These are phyloP conservation scores for Leptodactylus fuscus DNA, from an alignment of 2,113 vertebrate genomes.

Conservation along the genomic window DNA sequence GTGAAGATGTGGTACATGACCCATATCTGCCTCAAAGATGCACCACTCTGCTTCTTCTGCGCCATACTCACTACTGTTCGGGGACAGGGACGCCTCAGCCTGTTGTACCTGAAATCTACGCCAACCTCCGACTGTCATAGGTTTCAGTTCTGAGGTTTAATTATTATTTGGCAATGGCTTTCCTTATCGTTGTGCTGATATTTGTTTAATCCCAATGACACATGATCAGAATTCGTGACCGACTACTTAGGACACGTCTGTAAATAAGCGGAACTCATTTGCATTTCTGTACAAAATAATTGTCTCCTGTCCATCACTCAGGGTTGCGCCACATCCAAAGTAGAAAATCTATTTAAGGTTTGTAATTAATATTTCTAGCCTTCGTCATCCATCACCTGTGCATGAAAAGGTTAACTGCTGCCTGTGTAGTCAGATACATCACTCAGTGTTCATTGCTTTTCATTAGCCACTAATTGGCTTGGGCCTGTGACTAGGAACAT, in stretches of 20 bases:
- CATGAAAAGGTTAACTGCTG: slow-evolving; percentile 3
- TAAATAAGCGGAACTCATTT: not conserved
- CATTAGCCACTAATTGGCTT: slow-evolving; percentile 37
- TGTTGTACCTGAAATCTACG: too few species aligned
- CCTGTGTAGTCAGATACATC: not conserved
- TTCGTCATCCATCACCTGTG: not conserved
- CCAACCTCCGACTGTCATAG: too few species aligned
- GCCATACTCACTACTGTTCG: too few species aligned
- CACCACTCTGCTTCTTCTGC: too few species aligned
- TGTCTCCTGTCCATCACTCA: not conserved
- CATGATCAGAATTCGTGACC: too few species aligned
- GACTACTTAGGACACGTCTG: not conserved
- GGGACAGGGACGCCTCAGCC: too few species aligned
- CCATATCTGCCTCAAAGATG: too few species aligned
- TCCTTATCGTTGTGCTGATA: too few species aligned
- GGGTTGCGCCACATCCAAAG: not conserved
- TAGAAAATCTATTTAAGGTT: not conserved
- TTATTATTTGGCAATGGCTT: too few species aligned
- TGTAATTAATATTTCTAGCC: not conserved
- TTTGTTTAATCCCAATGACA: too few species aligned
- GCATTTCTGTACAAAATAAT: not conserved
- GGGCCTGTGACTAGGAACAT: slow-evolving; percentile 61
- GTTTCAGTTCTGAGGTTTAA: too few species aligned
- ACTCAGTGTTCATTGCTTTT: slow-evolving; percentile 10
- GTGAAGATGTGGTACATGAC: too few species aligned